phyloP scores from a whole-genome alignment of 2,888 invertebrate species.

The Strigamia maritima region DNA sequence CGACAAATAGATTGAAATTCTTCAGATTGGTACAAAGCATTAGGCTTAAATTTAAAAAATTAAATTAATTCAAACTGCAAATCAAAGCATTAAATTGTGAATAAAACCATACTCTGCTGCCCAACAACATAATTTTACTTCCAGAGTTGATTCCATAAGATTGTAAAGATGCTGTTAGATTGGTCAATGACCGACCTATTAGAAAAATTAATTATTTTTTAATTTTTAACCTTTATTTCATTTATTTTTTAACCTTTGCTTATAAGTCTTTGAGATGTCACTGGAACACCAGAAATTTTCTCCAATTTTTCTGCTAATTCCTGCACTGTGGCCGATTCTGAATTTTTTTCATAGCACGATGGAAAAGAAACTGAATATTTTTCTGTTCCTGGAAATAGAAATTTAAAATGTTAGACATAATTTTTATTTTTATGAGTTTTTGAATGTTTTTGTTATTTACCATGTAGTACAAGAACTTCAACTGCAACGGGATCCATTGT shows the following conservation, averaged over 20 bases:
- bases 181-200: not conserved
- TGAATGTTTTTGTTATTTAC: not conserved
- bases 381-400: not conserved
- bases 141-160: constrained; percentile 14
- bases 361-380: not conserved
- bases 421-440: not conserved
- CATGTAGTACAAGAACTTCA: not conserved
- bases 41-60: no score
- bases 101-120: constrained; percentile 17
- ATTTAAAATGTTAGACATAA: not conserved
- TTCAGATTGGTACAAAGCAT: not conserved
- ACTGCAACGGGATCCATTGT: not conserved
- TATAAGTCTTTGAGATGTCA: not conserved
- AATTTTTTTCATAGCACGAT: not conserved
- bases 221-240: not conserved
- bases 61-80: not conserved
- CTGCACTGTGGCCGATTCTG: not conserved
- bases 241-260: not conserved
- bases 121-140: constrained; percentile 25
- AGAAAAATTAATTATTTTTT: not conserved
- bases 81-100: no score
- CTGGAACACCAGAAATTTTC: constrained; percentile 21
- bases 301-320: constrained; percentile 19
- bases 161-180: not conserved
- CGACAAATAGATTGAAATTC: not conserved